phyloP scores from a whole-genome alignment of 2,797 vertebrate genomes.

The Ptychadena robeensis region DNA sequence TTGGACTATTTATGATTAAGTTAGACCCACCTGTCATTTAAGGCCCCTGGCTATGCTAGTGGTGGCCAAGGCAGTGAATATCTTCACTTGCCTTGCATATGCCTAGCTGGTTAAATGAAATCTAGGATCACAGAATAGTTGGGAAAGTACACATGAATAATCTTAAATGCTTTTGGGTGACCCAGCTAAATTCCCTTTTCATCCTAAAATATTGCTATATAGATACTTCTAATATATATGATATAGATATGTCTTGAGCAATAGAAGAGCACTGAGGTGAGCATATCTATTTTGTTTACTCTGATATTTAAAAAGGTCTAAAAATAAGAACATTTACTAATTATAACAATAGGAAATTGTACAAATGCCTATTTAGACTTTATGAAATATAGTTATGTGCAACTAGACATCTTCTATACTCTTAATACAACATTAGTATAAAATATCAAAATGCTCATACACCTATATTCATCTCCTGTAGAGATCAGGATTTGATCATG shows the following conservation, averaged over 20 bases:
- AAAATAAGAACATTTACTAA: background rate
- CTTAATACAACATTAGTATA: background rate
- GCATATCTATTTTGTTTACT: background rate
- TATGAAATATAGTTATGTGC: background rate
- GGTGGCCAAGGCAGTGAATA: background rate
- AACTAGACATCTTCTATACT: background rate
- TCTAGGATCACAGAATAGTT: background rate
- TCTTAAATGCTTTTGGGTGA: background rate
- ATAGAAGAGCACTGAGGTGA: too few species aligned
- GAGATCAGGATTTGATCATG: background rate
- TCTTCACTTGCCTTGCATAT: background rate
- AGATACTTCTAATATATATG: too few species aligned
- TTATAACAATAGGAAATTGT: background rate
- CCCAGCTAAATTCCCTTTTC: background rate
- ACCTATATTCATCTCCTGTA: background rate
- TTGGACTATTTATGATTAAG: background rate
- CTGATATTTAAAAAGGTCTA: constrained; percentile 14
- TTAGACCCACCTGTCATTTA: background rate
- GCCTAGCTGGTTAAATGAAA: too few species aligned
- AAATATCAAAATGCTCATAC: background rate
- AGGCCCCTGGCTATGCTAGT: background rate
- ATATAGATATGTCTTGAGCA: too few species aligned
- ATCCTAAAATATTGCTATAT: background rate
- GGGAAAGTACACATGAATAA: background rate
- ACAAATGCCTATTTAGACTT: background rate